Percentiles rank a stretch among this genome's conserved stretches.
Conservation (phyloP, 2,888 invertebrate genomes). For the Calephelis perditalis region DNA sequence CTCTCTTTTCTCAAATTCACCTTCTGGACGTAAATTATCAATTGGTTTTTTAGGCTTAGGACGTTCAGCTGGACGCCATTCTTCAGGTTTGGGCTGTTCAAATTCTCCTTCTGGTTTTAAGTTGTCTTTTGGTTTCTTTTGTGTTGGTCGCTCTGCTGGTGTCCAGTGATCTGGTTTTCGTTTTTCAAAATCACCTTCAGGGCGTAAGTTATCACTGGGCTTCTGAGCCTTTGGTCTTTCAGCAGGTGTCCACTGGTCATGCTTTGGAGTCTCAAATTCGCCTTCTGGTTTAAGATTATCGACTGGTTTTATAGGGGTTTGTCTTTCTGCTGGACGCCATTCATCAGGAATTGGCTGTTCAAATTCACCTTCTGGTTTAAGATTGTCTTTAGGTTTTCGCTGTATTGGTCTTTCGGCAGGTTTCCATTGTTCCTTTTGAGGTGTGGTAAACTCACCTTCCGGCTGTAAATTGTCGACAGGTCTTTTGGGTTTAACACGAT, state of each 20-base stretch:
- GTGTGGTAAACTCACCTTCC: slow-evolving; percentile 66
- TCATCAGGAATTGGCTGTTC: slow-evolving; percentile 49
- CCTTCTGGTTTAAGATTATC: slow-evolving; percentile 75
- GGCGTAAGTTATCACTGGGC: slow-evolving; percentile 69
- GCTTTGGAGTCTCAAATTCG: slow-evolving; percentile 58
- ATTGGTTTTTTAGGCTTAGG: slow-evolving; percentile 73
- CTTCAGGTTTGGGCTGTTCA: slow-evolving; percentile 70
- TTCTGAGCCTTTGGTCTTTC: slow-evolving; percentile 48
- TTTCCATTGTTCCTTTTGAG: slow-evolving; percentile 54
- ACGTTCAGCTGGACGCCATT: slow-evolving; percentile 57
- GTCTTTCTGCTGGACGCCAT: slow-evolving; percentile 73
- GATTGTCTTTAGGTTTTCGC: slow-evolving; percentile 77
- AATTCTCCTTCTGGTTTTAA: slow-evolving; percentile 79
- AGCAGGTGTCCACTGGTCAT: slow-evolving; percentile 42
- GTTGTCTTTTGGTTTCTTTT: slow-evolving; percentile 66
- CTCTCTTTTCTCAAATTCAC: slow-evolving; percentile 65
- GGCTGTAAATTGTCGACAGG: slow-evolving; percentile 69
- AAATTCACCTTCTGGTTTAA: slow-evolving; percentile 78
- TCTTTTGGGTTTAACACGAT: slow-evolving; percentile 50
- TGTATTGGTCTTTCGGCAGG: slow-evolving; percentile 70
- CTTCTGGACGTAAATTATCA: slow-evolving; percentile 78
- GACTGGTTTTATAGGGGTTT: slow-evolving; percentile 60
- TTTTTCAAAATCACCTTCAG: slow-evolving; percentile 65
- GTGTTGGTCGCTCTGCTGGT: slow-evolving; percentile 60
- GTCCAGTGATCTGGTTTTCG: slow-evolving; percentile 60